Evolutionary conservation across 2,113 vertebrate species (phyloP), one percentile per base, ranked within the genome.

Genomic region (Rhinolophus sinicus): DNA sequence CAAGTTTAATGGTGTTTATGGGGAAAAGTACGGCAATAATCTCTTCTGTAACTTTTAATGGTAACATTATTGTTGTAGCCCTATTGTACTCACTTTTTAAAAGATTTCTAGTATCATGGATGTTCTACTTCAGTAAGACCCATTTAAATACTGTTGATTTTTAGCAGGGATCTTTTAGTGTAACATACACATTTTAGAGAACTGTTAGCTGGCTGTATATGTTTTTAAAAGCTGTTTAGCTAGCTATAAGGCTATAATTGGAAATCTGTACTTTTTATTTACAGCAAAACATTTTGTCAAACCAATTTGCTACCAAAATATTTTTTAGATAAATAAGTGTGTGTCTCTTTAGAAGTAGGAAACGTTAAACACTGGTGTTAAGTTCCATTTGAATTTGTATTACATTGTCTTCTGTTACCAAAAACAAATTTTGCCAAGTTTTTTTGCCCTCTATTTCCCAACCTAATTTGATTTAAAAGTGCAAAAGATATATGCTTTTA

Each of bases 1-100:
- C 62, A 97, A 96, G 75, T 95, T 92, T 85, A 81, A 54, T 94
- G 33, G 91, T 89, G 89, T 97, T 93, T 91, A 77, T 94, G 97
- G 97, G 73, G 69, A 38, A 78, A 94, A 98, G 94, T 97, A 96
- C 96, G 96, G 97, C 44, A 62, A 82, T 96, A 88, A 96, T 95
- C 95, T 98, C 97, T 98, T 98, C 98, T 98, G 98, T 98, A 98
- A 98, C 94, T 96, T 98, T 98, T 89, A 70, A 90, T 98, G 98
- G 97, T 98, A 98, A 96, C 94, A 94, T 97, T 97, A 97, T 96
- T 98, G 95, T 96, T 97, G 93, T 98, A 98, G 98, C 97, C 96
- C 95, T 98, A 40, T 98, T 97, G 83, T 97, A 96, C 90, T 96
- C 85, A 54, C 97, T 98, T 98, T 96, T 98, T 97, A 98, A 95